Percentiles rank a stretch among this genome's conserved stretches.
Conservation (phyloP, 1,140 invertebrate species). For the Battus philenor region DNA sequence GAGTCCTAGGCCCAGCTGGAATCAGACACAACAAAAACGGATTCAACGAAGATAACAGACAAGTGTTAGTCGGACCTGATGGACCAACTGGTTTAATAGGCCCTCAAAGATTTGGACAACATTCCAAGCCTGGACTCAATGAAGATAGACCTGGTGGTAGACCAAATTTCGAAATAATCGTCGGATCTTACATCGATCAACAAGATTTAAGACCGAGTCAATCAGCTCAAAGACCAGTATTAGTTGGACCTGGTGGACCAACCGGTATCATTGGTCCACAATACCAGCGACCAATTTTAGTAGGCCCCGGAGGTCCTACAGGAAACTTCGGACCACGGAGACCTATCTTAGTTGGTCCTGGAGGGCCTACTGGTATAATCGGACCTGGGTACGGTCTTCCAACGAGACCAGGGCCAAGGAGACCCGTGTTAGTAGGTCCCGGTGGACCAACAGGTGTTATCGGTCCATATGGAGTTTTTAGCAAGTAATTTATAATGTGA, state of each 20-base stretch:
- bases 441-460: slow-evolving; percentile 76
- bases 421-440: slow-evolving; percentile 71
- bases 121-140: not conserved
- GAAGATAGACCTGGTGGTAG: not conserved
- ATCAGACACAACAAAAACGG: slow-evolving; percentile 25
- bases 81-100: slow-evolving; percentile 64
- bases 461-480: slow-evolving; percentile 35
- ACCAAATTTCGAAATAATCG: not conserved
- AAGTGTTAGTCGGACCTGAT: slow-evolving; percentile 74
- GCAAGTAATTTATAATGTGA: slow-evolving; percentile 12
- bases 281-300: slow-evolving; percentile 24
- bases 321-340: slow-evolving; percentile 47
- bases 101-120: not conserved
- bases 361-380: slow-evolving; percentile 50
- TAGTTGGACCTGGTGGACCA: slow-evolving; percentile 77
- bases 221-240: slow-evolving; percentile 48
- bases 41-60: not conserved
- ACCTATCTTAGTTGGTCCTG: slow-evolving; percentile 46
- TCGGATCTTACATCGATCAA: not conserved
- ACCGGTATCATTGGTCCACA: slow-evolving; percentile 67
- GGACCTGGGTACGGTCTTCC: slow-evolving; percentile 49
- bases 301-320: slow-evolving; percentile 37
- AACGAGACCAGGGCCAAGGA: slow-evolving; percentile 30
- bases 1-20: slow-evolving; percentile 46
- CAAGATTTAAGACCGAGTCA: slow-evolving; percentile 15